These are phyloP conservation scores for Pandion haliaetus DNA, from an alignment of 2,113 vertebrate genomes.

Conservation along the genomic window DNA sequence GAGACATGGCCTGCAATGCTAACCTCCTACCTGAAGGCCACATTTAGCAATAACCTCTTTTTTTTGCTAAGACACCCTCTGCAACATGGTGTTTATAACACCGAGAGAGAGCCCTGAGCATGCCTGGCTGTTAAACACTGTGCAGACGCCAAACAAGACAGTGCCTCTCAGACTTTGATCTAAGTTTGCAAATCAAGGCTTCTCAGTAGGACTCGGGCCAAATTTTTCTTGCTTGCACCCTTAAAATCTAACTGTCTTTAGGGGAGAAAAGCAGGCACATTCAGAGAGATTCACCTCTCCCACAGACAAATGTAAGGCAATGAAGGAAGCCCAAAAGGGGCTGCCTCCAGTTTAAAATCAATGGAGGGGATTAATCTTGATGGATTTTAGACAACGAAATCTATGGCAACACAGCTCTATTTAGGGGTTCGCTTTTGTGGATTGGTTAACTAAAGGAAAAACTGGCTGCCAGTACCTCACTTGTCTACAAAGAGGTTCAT, in stretches of 20 bases:
- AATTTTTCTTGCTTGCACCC: neutral
- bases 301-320: neutral
- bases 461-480: neutral
- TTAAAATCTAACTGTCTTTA: neutral
- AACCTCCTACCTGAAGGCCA: neutral
- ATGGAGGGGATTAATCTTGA: neutral
- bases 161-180: neutral
- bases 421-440: neutral
- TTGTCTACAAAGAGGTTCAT: neutral
- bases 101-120: neutral
- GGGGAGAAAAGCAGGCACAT: neutral
- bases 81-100: accelerated
- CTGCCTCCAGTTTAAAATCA: neutral
- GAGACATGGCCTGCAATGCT: neutral
- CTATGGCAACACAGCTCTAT: neutral
- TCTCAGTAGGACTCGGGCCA: neutral
- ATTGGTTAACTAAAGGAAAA: neutral
- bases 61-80: neutral
- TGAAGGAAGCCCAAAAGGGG: neutral
- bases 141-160: neutral
- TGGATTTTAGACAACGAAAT: neutral
- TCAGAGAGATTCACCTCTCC: neutral
- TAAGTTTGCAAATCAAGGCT: neutral
- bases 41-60: neutral
- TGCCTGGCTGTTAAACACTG: neutral